Percentiles rank a stretch among this genome's conserved stretches.
Evolutionary conservation across 1,140 invertebrate species (phyloP).

Genomic region (Papilio glaucus): DNA sequence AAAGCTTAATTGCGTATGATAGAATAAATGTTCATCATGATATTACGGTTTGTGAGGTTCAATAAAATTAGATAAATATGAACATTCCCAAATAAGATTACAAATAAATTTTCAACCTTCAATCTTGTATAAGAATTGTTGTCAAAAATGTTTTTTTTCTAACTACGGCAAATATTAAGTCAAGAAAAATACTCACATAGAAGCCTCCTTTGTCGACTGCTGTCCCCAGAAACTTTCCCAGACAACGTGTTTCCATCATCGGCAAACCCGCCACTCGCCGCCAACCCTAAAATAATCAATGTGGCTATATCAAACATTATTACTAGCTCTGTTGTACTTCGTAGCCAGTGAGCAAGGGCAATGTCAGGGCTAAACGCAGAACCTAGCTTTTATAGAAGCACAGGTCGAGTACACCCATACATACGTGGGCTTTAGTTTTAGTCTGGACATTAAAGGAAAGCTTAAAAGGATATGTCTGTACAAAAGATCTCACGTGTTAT

Average conservation of each 20-base stretch:
- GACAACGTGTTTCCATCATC: slow-evolving; percentile 43
- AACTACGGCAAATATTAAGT: not conserved
- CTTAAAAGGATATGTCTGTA: slow-evolving; percentile 72
- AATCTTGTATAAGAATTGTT: too few relatives aligned
- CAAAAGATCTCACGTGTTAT: slow-evolving; percentile 43
- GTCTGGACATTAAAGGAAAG: slow-evolving; percentile 60
- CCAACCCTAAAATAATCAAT: slow-evolving; percentile 48
- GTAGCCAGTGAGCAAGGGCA: slow-evolving; percentile 57
- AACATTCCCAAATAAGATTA: too few relatives aligned
- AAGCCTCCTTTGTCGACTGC: slow-evolving; percentile 36
- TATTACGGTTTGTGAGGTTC: too few relatives aligned
- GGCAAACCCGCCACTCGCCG: slow-evolving; percentile 39
- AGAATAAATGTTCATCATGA: too few relatives aligned
- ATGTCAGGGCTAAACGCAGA: slow-evolving; percentile 74
- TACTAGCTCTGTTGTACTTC: slow-evolving; percentile 42
- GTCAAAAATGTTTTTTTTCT: too few relatives aligned
- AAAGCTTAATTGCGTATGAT: too few relatives aligned
- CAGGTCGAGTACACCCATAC: slow-evolving; percentile 55
- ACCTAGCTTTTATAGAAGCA: slow-evolving; percentile 77
- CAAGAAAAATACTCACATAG: slow-evolving; percentile 36
- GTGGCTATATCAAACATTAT: slow-evolving; percentile 58
- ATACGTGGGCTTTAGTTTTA: slow-evolving; percentile 71
- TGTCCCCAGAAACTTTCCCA: slow-evolving; percentile 44
- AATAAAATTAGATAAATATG: too few relatives aligned
- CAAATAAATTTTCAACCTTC: too few relatives aligned